Evolutionary conservation across 2,113 vertebrate species (phyloP).

Genomic region (Vicugna pacos): DNA sequence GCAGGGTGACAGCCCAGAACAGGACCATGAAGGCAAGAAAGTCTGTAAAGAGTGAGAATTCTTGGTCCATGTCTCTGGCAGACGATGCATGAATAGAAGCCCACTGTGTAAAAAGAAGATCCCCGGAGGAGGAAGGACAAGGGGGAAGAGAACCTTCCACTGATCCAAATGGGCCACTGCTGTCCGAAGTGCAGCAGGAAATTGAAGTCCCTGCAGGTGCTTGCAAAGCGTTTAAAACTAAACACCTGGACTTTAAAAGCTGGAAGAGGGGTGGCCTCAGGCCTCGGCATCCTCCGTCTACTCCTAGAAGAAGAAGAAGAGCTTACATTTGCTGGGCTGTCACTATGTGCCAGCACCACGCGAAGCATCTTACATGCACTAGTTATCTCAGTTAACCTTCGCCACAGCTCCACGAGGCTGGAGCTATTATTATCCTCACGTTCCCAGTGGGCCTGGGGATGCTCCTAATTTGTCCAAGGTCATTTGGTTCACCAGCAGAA

Average conservation of each 20-base stretch:
- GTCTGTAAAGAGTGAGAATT: slow-evolving; percentile 27
- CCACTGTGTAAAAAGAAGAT: not conserved
- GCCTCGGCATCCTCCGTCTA: not conserved
- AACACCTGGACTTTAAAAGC: not conserved
- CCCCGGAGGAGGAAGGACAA: not conserved
- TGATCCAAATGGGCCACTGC: not conserved
- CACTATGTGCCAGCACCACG: not conserved
- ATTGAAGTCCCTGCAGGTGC: not conserved
- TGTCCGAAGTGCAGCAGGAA: not conserved
- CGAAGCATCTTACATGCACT: not conserved
- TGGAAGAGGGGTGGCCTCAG: not conserved
- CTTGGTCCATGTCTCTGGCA: not conserved
- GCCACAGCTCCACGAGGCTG: not conserved
- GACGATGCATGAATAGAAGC: not conserved
- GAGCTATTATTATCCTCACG: not conserved
- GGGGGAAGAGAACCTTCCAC: not conserved
- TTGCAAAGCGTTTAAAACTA: not conserved
- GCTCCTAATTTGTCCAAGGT: not conserved
- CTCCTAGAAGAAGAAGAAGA: not conserved
- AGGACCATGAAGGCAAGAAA: slow-evolving; percentile 25
- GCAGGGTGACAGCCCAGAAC: not conserved
- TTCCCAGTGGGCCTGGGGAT: not conserved
- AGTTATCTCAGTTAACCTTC: not conserved
- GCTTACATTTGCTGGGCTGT: too few relatives aligned
- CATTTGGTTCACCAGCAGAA: not conserved